phyloP scores from a whole-genome alignment of 1,140 invertebrate species.

The Polyergus mexicanus region DNA sequence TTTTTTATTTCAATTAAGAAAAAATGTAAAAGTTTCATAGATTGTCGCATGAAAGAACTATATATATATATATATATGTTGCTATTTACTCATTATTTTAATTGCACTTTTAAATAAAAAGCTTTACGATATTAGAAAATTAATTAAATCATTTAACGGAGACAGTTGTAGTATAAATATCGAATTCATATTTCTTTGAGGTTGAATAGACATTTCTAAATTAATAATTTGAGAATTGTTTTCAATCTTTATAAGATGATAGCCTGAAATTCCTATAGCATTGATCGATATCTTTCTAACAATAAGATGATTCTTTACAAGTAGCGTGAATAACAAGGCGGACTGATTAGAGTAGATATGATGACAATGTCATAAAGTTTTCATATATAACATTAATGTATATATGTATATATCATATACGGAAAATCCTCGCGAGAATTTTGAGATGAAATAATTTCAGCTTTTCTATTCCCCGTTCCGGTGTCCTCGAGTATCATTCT shows the following conservation, averaged over 20 bases:
- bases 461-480: slow-evolving; percentile 49
- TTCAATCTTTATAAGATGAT: background rate
- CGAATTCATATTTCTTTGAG: background rate
- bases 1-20: background rate
- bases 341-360: background rate
- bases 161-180: background rate
- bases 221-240: background rate
- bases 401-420: background rate
- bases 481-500: slow-evolving; percentile 31
- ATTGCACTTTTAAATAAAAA: background rate
- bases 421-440: slow-evolving; percentile 76
- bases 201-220: slow-evolving; percentile 18
- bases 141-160: slow-evolving; percentile 24
- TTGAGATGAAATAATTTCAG: slow-evolving; percentile 79
- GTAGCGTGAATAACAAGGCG: slow-evolving; percentile 16
- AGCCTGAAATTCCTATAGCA: background rate
- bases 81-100: background rate
- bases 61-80: background rate
- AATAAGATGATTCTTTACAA: background rate
- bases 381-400: slow-evolving; percentile 50
- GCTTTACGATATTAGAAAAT: background rate
- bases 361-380: slow-evolving; percentile 76
- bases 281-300: slow-evolving; percentile 10
- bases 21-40: background rate
- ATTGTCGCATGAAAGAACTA: background rate